A percentile compares a stretch with the other conserved stretches of the same genome.
phyloP scores from a whole-genome alignment of 1,140 invertebrate genomes.

The Drosophila littoralis region DNA sequence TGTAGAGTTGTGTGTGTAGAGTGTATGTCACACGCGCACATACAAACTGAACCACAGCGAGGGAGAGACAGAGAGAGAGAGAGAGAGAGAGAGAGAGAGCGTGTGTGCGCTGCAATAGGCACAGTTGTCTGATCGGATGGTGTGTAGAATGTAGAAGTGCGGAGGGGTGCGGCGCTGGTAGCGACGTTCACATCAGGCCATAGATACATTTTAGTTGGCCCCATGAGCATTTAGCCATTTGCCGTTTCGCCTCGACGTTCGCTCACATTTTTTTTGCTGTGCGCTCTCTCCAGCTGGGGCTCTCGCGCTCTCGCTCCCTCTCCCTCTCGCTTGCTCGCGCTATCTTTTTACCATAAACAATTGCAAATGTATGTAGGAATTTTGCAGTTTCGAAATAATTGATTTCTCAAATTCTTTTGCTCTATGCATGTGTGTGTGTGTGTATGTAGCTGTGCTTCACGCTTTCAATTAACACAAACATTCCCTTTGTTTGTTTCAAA shows the following conservation, averaged over 20 bases:
- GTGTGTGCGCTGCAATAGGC: slow-evolving; percentile 33
- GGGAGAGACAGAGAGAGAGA: slow-evolving; percentile 21
- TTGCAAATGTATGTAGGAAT: slow-evolving; percentile 81
- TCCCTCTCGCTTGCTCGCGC: slow-evolving; percentile 6
- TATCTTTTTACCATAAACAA: slow-evolving; percentile 70
- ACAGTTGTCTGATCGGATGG: slow-evolving; percentile 28
- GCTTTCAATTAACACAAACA: slow-evolving; percentile 83
- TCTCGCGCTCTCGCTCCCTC: slow-evolving; percentile 12
- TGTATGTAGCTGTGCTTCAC: slow-evolving; percentile 56
- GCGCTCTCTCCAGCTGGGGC: slow-evolving; percentile 3
- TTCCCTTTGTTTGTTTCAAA: slow-evolving; percentile 81
- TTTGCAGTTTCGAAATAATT: slow-evolving; percentile 83
- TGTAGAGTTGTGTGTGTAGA: slow-evolving; percentile 31
- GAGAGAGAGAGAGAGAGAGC: slow-evolving; percentile 14
- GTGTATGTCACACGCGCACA: slow-evolving; percentile 22
- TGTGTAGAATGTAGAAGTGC: slow-evolving; percentile 6
- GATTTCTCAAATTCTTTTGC: slow-evolving; percentile 78
- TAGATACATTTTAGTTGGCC: slow-evolving; percentile 68
- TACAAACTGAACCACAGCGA: slow-evolving; percentile 5
- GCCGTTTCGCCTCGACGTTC: slow-evolving; percentile 45
- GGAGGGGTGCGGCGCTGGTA: slow-evolving; percentile 14
- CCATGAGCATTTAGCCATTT: slow-evolving; percentile 44
- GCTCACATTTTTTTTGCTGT: slow-evolving; percentile 54
- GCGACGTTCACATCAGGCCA: slow-evolving; percentile 67
- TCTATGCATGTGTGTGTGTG: slow-evolving; percentile 17